A percentile compares a stretch with the other conserved stretches of the same genome.
Conservation (phyloP, 2,113 vertebrate genomes). For the Percopsis transmontana region DNA sequence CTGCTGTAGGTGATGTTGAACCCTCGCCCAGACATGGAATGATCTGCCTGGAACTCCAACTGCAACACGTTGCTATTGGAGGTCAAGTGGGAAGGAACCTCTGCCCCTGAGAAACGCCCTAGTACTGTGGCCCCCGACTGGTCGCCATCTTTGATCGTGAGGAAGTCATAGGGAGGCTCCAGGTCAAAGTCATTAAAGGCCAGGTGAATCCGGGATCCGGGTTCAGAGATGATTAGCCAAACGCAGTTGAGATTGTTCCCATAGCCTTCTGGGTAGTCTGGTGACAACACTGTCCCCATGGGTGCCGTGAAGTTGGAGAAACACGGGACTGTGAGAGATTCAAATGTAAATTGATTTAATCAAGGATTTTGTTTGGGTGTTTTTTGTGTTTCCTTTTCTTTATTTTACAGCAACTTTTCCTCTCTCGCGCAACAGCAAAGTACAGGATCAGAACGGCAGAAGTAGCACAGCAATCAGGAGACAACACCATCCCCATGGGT, state of each 20-base stretch:
- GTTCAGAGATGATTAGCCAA: slow-evolving; percentile 94
- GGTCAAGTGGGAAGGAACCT: slow-evolving; percentile 93
- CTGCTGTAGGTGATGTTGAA: slow-evolving; percentile 98
- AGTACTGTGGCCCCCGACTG: slow-evolving; percentile 86
- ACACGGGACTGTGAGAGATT: slow-evolving; percentile 87
- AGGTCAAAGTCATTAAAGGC: slow-evolving; percentile 97
- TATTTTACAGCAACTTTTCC: slow-evolving; percentile 33
- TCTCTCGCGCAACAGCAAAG: slow-evolving; percentile 9
- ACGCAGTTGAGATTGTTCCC: slow-evolving; percentile 98
- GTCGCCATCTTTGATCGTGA: slow-evolving; percentile 94
- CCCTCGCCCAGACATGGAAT: slow-evolving; percentile 96
- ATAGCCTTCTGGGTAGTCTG: slow-evolving; percentile 96
- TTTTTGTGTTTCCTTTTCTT: slow-evolving; percentile 6
- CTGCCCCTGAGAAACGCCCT: slow-evolving; percentile 93
- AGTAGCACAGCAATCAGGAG: slow-evolving; percentile 57
- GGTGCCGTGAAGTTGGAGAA: slow-evolving; percentile 97
- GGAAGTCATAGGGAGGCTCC: slow-evolving; percentile 96
- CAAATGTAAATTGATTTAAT: slow-evolving; percentile 24
- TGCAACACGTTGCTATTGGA: slow-evolving; percentile 91
- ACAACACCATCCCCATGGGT: slow-evolving; percentile 50
- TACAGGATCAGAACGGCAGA: slow-evolving; percentile 49
- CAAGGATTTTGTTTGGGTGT: neutral
- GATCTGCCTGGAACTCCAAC: slow-evolving; percentile 96
- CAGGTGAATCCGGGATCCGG: slow-evolving; percentile 92
- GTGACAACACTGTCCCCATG: slow-evolving; percentile 94